Evolutionary conservation across 2,113 vertebrate species (phyloP).

Genomic region (Osmerus eperlanus): DNA sequence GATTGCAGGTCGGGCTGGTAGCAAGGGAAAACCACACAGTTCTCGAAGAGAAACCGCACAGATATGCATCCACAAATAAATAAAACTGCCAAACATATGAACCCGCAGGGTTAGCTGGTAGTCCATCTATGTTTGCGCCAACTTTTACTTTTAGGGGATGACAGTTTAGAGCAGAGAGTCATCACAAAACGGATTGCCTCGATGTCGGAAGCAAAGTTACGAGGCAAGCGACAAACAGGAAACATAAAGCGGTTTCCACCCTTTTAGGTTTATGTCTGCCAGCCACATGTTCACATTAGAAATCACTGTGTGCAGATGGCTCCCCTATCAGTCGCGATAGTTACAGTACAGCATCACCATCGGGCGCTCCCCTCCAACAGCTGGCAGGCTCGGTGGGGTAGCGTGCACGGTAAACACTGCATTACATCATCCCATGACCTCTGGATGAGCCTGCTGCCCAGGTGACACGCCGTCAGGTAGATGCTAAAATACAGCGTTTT

Average conservation of each 20-base stretch:
- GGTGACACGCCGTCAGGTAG: background rate
- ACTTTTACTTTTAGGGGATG: conserved; percentile 44
- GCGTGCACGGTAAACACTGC: background rate
- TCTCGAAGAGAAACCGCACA: conserved; percentile 36
- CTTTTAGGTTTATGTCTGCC: conserved; percentile 33
- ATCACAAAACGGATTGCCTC: conserved; percentile 59
- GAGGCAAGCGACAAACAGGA: conserved; percentile 48
- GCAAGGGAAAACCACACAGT: conserved; percentile 23
- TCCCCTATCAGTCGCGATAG: background rate
- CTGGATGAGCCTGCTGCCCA: conserved; percentile 2
- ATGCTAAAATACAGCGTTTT: background rate
- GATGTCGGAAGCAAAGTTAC: conserved; percentile 46
- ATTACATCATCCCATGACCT: background rate
- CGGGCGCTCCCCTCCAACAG: background rate
- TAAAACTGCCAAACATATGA: conserved; percentile 49
- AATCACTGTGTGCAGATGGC: background rate
- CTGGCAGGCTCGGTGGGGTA: background rate
- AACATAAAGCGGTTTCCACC: conserved; percentile 10
- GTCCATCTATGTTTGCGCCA: conserved; percentile 46
- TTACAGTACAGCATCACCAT: background rate
- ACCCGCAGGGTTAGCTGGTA: conserved; percentile 48
- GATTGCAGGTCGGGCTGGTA: conserved; percentile 28
- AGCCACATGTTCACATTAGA: conserved; percentile 23
- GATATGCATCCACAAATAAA: conserved; percentile 48
- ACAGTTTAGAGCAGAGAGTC: conserved; percentile 50